phyloP scores from a whole-genome alignment of 2,113 vertebrate genomes.

The Eublepharis macularius region DNA sequence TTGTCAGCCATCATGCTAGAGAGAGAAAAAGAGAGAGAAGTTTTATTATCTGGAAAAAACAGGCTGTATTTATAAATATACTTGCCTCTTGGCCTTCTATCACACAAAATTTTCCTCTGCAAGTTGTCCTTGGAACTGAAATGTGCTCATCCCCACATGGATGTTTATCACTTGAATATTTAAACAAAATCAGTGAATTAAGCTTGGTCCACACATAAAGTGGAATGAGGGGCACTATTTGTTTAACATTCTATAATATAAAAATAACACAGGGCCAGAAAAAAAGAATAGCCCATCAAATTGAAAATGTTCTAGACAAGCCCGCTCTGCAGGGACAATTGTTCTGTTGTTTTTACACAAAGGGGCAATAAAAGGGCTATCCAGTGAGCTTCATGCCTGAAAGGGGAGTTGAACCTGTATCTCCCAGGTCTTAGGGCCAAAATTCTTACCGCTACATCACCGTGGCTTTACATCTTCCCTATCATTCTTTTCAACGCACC shows the following conservation, averaged over 20 bases:
- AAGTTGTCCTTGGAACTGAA: neutral
- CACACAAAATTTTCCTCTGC: neutral
- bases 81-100: neutral
- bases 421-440: too few species aligned
- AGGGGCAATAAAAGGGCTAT: too few species aligned
- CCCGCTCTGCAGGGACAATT: too few species aligned
- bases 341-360: too few species aligned
- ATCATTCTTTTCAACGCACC: too few species aligned
- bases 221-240: neutral
- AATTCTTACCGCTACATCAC: too few species aligned
- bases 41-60: neutral
- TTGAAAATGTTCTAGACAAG: neutral
- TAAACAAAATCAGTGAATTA: neutral
- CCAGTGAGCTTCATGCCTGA: too few species aligned
- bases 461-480: too few species aligned
- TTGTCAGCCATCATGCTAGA: slow-evolving; percentile 75
- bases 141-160: too few species aligned
- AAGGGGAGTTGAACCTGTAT: too few species aligned
- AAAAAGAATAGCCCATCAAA: neutral
- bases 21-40: slow-evolving; percentile 16
- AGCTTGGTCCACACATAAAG: neutral
- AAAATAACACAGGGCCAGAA: neutral
- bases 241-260: too few species aligned
- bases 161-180: neutral
- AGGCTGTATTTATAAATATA: neutral